Conservation (phyloP, 2,888 invertebrate species). For the Pristionchus arcanus region DNA sequence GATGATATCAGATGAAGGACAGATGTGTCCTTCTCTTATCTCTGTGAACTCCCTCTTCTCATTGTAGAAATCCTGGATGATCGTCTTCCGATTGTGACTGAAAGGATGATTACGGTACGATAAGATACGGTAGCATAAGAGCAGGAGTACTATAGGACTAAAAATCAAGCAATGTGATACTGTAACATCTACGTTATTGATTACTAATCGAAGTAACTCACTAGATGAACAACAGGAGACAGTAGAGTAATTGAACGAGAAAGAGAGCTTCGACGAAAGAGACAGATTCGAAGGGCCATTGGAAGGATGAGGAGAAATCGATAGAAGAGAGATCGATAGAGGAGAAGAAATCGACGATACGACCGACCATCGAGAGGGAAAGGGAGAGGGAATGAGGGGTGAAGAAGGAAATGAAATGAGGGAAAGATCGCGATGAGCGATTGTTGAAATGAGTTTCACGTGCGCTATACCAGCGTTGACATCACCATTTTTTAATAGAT, state of each 20-base stretch:
- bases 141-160: background rate
- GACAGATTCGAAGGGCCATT: slow-evolving; percentile 13
- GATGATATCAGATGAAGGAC: slow-evolving; percentile 49
- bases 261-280: slow-evolving; percentile 20
- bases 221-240: slow-evolving; percentile 24
- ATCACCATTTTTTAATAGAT: too few species aligned
- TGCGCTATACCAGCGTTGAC: background rate
- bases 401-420: background rate
- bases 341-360: background rate
- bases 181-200: too few species aligned
- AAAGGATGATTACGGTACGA: background rate
- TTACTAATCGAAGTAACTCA: background rate
- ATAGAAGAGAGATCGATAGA: background rate
- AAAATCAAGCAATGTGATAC: too few species aligned
- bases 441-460: background rate
- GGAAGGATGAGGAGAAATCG: background rate
- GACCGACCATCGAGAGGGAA: slow-evolving; percentile 22
- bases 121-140: background rate
- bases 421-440: slow-evolving; percentile 22
- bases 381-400: background rate
- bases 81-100: slow-evolving; percentile 40
- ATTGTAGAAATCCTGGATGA: slow-evolving; percentile 44
- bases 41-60: background rate
- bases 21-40: slow-evolving; percentile 23
- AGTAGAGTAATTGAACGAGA: slow-evolving; percentile 28